Percentiles rank a stretch among this genome's conserved stretches.
Evolutionary conservation across 2,888 invertebrate genomes (phyloP).

Genomic region (Melieria crassipennis): DNA sequence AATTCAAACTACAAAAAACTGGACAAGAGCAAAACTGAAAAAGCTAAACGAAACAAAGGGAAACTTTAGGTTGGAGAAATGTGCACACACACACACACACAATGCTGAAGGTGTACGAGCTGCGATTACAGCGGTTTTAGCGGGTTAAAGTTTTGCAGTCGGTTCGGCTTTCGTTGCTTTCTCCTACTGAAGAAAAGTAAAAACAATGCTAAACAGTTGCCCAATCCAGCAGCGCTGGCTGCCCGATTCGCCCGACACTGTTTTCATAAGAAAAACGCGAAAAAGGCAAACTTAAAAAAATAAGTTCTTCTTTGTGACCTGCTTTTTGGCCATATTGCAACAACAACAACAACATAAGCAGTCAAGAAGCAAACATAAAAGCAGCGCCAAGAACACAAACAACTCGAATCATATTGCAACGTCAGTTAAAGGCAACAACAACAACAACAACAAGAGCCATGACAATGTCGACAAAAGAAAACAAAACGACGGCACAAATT

Average conservation of each 20-base stretch:
- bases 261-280: not conserved
- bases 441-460: too few species aligned
- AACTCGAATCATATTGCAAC: too few species aligned
- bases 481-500: conserved; percentile 32
- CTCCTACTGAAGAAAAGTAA: too few species aligned
- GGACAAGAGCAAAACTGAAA: not conserved
- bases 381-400: not conserved
- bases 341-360: conserved; percentile 29
- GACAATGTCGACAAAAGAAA: not conserved
- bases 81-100: not conserved
- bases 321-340: conserved; percentile 53
- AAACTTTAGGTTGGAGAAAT: not conserved
- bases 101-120: not conserved
- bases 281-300: not conserved
- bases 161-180: too few species aligned
- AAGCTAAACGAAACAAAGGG: too few species aligned
- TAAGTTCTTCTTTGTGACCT: conserved; percentile 54
- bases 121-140: too few species aligned
- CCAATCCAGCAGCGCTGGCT: too few species aligned
- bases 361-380: conserved; percentile 14
- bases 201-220: too few species aligned
- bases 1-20: conserved; percentile 6
- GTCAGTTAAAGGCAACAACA: too few species aligned
- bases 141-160: too few species aligned
- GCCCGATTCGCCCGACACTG: too few species aligned